Conservation (phyloP, 1,140 invertebrate species). For the Onthophagus taurus region DNA sequence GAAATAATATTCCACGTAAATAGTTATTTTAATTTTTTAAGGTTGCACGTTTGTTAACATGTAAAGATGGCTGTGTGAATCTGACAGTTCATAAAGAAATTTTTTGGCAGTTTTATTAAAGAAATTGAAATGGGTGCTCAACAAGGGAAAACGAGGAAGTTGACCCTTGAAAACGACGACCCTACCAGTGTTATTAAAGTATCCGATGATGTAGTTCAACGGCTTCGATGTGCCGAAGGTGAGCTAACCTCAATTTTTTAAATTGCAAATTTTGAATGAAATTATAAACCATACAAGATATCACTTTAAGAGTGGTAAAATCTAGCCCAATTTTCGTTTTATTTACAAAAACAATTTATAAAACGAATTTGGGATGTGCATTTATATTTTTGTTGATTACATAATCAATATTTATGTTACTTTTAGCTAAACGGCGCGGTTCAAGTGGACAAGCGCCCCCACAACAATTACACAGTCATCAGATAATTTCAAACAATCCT, state of each 20-base stretch:
- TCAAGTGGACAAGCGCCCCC: slow-evolving; percentile 4
- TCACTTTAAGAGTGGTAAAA: too few species aligned
- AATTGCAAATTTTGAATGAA: background rate
- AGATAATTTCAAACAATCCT: background rate
- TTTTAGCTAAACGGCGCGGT: slow-evolving; percentile 18
- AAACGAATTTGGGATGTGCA: background rate
- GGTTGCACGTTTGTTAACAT: too few species aligned
- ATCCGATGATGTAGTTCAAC: slow-evolving; percentile 34
- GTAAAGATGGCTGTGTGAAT: slow-evolving; percentile 11
- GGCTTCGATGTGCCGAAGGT: slow-evolving; percentile 32
- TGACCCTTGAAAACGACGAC: slow-evolving; percentile 37
- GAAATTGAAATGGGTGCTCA: slow-evolving; percentile 31
- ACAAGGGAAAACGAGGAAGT: slow-evolving; percentile 34
- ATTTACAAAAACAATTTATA: background rate
- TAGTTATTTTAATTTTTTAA: too few species aligned
- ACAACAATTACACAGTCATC: too few species aligned
- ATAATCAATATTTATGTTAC: slow-evolving; percentile 13
- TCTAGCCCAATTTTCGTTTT: background rate
- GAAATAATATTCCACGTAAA: too few species aligned
- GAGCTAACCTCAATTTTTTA: slow-evolving; percentile 21
- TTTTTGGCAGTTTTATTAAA: slow-evolving; percentile 1
- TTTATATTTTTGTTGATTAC: slow-evolving; percentile 11
- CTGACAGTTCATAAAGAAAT: background rate
- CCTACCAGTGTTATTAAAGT: slow-evolving; percentile 36
- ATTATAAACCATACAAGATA: too few species aligned